These are phyloP conservation scores for Orientallactaga sibirica DNA, from an alignment of 2,797 vertebrate species.

Conservation along the genomic window DNA sequence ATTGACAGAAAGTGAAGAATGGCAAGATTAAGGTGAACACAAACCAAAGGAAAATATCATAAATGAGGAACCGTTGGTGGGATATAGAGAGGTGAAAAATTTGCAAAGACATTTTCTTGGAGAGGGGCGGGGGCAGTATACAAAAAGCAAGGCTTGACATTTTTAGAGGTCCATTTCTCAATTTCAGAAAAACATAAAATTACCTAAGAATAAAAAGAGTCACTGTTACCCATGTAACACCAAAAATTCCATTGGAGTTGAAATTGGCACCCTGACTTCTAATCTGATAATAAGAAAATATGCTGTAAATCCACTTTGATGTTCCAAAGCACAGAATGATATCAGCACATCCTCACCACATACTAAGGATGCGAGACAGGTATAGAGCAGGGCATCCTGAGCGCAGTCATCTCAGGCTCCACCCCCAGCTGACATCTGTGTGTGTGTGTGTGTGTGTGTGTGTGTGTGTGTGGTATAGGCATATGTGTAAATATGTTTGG, in stretches of 20 bases:
- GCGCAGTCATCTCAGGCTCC: neutral
- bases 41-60: conserved; percentile 32
- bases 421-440: neutral
- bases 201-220: conserved; percentile 66
- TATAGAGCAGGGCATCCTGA: conserved; percentile 60
- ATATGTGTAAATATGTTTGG: no score
- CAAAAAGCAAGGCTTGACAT: conserved; percentile 59
- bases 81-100: neutral
- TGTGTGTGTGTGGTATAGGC: no score
- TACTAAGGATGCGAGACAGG: conserved; percentile 74
- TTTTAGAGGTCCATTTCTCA: conserved; percentile 60
- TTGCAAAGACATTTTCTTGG: neutral
- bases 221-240: conserved; percentile 51
- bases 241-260: conserved; percentile 66
- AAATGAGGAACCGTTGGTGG: neutral
- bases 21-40: conserved; percentile 45
- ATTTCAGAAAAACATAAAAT: conserved; percentile 72
- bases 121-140: no score
- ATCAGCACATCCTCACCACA: neutral
- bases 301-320: conserved; percentile 57
- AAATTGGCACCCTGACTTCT: conserved; percentile 65
- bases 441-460: no score
- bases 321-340: conserved; percentile 70
- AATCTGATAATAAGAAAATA: conserved; percentile 61
- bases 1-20: conserved; percentile 52